Conservation (phyloP, 2,797 vertebrate genomes). For the Etheostoma perlongum region DNA sequence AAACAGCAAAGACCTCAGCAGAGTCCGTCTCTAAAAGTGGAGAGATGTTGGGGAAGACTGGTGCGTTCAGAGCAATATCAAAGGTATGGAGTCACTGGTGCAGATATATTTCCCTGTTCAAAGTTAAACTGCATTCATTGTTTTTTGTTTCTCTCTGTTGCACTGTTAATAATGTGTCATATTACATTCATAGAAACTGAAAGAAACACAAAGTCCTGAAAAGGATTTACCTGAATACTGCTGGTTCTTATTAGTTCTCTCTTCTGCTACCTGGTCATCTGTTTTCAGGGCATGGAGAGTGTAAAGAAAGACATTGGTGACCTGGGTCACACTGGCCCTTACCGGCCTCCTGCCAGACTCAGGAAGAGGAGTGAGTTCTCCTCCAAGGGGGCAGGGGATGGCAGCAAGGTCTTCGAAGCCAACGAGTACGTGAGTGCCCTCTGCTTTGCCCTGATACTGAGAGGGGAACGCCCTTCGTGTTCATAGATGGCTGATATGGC, state of each 20-base stretch:
- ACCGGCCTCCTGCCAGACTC: conserved; percentile 89
- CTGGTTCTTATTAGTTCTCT: not conserved
- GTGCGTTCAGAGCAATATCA: conserved; percentile 94
- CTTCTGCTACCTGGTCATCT: not conserved
- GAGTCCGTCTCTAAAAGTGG: conserved; percentile 92
- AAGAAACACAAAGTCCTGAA: not conserved
- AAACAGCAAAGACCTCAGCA: conserved; percentile 94
- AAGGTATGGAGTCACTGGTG: conserved; percentile 83
- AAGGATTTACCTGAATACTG: not conserved
- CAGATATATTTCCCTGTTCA: not conserved
- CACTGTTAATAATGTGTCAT: not conserved
- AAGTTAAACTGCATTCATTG: not conserved
- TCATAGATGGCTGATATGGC: conserved; percentile 8
- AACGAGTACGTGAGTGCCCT: conserved; percentile 89
- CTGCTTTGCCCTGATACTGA: conserved; percentile 26
- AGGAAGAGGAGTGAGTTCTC: conserved; percentile 94
- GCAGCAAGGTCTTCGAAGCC: conserved; percentile 90
- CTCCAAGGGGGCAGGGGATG: conserved; percentile 83
- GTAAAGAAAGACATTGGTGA: conserved; percentile 95
- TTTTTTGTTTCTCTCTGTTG: not conserved
- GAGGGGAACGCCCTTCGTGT: not conserved
- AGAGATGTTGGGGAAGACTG: conserved; percentile 91
- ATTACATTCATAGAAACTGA: not conserved
- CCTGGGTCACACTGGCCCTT: conserved; percentile 90
- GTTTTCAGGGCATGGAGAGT: conserved; percentile 90